Evolutionary conservation across 2,888 invertebrate species (phyloP).

Genomic region (Drosophila borealis): DNA sequence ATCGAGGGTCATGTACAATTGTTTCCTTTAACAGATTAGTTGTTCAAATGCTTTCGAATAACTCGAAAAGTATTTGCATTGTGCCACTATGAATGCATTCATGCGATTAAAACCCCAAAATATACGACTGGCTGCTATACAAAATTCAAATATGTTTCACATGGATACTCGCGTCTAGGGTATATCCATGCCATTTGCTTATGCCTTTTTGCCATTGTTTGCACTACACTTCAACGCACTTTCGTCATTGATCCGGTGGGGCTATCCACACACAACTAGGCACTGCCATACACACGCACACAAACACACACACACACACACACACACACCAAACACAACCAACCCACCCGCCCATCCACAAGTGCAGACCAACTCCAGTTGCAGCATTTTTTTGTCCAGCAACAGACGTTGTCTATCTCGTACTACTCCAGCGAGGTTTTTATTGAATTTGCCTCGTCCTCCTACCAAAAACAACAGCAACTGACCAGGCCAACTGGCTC

Average conservation of each 20-base stretch:
- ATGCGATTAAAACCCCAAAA: constrained; percentile 13
- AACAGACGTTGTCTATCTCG: constrained; percentile 46
- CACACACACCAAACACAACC: neutral
- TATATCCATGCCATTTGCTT: constrained; percentile 63
- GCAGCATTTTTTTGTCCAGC: constrained; percentile 46
- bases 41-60: constrained; percentile 13
- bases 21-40: neutral
- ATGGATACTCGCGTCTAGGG: constrained; percentile 32
- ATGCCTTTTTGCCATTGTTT: constrained; percentile 75
- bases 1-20: neutral
- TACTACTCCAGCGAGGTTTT: constrained; percentile 46
- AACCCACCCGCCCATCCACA: neutral
- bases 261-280: constrained; percentile 15
- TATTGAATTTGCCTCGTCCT: constrained; percentile 62
- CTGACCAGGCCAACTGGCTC: constrained; percentile 54
- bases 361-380: constrained; percentile 44
- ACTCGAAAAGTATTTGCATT: constrained; percentile 10
- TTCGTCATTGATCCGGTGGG: constrained; percentile 74
- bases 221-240: constrained; percentile 81
- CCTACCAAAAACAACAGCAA: constrained; percentile 8
- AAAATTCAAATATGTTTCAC: constrained; percentile 51
- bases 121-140: constrained; percentile 5
- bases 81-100: constrained; percentile 16
- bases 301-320: constrained; percentile 7
- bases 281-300: constrained; percentile 9